Evolutionary conservation across 2,797 vertebrate genomes (phyloP).

Genomic region (Propithecus deckenii): DNA sequence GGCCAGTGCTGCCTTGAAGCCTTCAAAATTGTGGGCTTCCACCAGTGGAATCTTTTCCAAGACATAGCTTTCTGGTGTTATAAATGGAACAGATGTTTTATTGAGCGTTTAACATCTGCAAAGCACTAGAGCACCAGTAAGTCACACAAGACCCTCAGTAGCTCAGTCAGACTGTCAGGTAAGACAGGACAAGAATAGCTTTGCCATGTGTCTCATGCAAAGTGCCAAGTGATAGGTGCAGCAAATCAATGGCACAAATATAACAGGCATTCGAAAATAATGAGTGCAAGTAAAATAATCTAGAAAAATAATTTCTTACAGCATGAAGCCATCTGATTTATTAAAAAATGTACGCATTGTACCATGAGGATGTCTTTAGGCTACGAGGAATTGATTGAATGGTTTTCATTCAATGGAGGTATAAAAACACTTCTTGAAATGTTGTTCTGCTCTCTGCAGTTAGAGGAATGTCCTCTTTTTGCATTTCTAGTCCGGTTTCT

Average conservation of each 20-base stretch:
- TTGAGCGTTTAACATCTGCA: neutral
- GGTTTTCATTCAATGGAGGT: neutral
- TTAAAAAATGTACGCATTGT: neutral
- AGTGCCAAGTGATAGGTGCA: neutral
- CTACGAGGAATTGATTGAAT: neutral
- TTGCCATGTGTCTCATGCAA: neutral
- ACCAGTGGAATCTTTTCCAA: rapidly evolving
- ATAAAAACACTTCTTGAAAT: neutral
- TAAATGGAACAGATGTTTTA: neutral
- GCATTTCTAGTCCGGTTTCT: neutral
- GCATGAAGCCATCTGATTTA: neutral
- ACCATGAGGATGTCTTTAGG: neutral
- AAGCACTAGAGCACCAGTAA: neutral
- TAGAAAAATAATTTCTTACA: neutral
- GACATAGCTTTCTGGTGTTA: neutral
- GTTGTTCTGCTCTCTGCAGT: neutral
- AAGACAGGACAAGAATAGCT: neutral
- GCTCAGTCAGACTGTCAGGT: neutral
- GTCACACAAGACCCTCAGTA: neutral
- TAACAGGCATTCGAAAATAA: neutral
- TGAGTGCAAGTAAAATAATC: neutral
- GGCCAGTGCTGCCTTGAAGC: neutral
- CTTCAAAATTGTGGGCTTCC: neutral
- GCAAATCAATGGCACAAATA: neutral
- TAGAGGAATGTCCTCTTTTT: neutral